These are phyloP conservation scores for Beroe ovata DNA, from an alignment of 37 sponge, comb jelly and placozoan genomes.

Conservation along the genomic window DNA sequence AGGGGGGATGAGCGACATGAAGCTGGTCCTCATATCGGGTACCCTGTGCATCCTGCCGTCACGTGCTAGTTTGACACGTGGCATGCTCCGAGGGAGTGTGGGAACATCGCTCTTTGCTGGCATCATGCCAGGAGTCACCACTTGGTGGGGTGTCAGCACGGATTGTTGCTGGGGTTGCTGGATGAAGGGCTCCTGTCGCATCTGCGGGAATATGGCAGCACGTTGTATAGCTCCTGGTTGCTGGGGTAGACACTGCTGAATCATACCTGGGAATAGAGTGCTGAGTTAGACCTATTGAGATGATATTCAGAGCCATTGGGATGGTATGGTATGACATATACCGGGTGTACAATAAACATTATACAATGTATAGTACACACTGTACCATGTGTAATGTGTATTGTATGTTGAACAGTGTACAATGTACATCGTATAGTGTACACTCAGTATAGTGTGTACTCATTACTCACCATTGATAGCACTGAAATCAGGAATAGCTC, in stretches of 20 bases:
- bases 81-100: background rate
- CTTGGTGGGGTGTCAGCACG: background rate
- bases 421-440: no score
- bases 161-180: slow-evolving; percentile 47
- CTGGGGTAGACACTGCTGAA: slow-evolving; percentile 11
- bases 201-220: slow-evolving; percentile 7
- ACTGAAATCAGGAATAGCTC: slow-evolving; percentile 27
- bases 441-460: no score
- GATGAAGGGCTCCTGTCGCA: slow-evolving; percentile 18
- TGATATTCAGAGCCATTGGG: background rate
- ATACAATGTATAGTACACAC: no score
- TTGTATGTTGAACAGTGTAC: no score
- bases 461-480: slow-evolving; percentile 17
- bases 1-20: slow-evolving; percentile 11
- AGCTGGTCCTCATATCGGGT: slow-evolving; percentile 33
- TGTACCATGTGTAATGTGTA: no score
- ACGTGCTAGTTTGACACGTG: slow-evolving; percentile 14
- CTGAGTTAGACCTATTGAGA: background rate
- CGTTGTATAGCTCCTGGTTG: background rate
- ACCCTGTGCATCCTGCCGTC: slow-evolving; percentile 48
- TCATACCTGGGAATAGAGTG: slow-evolving; percentile 41
- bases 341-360: no score
- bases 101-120: background rate
- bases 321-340: no score
- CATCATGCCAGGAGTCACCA: background rate